phyloP scores from a whole-genome alignment of 2,113 vertebrate genomes.

The Smithornis capensis region DNA sequence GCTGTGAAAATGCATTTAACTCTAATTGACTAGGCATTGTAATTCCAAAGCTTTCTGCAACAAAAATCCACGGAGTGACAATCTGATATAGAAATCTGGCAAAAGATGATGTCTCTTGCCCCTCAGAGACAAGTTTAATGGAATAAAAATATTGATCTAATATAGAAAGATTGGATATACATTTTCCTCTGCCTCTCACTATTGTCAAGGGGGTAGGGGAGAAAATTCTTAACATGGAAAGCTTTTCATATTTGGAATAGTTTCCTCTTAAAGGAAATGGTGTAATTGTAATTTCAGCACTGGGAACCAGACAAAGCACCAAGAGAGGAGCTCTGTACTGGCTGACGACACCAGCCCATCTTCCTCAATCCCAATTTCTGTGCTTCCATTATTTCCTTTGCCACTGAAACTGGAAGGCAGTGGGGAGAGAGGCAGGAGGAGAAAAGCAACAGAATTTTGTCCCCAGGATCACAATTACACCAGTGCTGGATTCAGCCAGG shows the following conservation, averaged over 20 bases:
- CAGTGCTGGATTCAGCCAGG: background rate
- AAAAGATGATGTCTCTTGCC: conserved; percentile 38
- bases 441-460: background rate
- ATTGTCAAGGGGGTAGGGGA: conserved; percentile 9
- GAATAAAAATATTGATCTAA: conserved; percentile 70
- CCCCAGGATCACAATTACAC: background rate
- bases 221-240: conserved; percentile 32
- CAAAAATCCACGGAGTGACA: conserved; percentile 61
- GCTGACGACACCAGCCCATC: background rate
- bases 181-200: conserved; percentile 22
- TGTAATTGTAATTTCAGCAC: conserved; percentile 25
- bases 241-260: conserved; percentile 43
- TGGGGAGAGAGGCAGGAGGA: background rate
- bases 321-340: background rate
- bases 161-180: conserved; percentile 59
- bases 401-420: background rate
- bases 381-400: background rate
- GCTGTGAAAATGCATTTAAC: conserved; percentile 73
- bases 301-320: conserved; percentile 11
- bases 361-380: background rate
- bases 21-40: conserved; percentile 67
- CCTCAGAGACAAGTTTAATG: conserved; percentile 51
- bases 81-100: conserved; percentile 58
- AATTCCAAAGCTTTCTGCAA: conserved; percentile 65
- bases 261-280: conserved; percentile 46